These are phyloP conservation scores for Chlorodrepanis virens DNA, from an alignment of 2,113 vertebrate genomes.

Conservation along the genomic window DNA sequence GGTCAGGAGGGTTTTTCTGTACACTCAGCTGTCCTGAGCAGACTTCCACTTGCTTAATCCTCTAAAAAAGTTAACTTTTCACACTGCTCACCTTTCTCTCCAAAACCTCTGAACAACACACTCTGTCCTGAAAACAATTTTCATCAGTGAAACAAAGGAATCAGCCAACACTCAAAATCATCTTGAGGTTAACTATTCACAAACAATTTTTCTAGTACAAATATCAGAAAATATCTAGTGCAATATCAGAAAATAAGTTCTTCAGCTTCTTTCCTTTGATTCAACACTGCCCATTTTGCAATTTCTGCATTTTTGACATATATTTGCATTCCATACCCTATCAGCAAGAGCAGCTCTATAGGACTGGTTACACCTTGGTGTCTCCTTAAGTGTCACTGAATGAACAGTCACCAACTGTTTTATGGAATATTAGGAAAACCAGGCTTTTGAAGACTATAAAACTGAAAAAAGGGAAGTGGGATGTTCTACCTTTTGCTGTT, in stretches of 20 bases:
- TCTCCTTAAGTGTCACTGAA: background rate
- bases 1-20: background rate
- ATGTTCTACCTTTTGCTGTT: background rate
- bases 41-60: background rate
- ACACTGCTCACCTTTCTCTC: background rate
- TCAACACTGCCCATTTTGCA: background rate
- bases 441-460: background rate
- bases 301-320: background rate
- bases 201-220: background rate
- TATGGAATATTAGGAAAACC: background rate
- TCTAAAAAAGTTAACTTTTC: background rate
- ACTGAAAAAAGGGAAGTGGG: background rate
- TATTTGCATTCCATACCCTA: background rate
- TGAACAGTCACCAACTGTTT: background rate
- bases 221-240: background rate
- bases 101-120: background rate
- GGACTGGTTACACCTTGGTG: background rate
- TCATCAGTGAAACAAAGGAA: background rate
- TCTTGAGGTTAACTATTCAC: background rate
- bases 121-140: background rate
- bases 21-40: background rate
- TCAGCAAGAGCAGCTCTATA: background rate
- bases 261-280: background rate
- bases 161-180: background rate
- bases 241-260: background rate